A percentile compares a stretch with the other conserved stretches of the same genome.
Evolutionary conservation across 2,113 vertebrate genomes (phyloP).

Genomic region (Lycocorax pyrrhopterus): DNA sequence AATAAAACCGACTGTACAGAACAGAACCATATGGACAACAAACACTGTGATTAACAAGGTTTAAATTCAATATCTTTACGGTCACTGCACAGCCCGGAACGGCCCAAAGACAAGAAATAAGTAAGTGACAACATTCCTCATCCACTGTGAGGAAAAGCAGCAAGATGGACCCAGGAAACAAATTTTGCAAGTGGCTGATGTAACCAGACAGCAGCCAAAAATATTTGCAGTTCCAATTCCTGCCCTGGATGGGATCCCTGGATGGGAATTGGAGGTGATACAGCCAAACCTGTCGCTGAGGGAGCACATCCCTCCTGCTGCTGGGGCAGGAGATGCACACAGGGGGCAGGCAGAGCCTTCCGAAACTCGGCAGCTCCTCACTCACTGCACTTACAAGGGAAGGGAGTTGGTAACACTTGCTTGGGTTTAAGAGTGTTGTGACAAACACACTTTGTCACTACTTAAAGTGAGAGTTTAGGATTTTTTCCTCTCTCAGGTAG

Average conservation of each 20-base stretch:
- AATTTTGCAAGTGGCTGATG: neutral
- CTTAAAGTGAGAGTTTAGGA: neutral
- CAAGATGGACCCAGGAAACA: neutral
- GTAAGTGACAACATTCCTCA: neutral
- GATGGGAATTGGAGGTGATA: neutral
- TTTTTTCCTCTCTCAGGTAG: neutral
- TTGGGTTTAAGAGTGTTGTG: rapidly evolving
- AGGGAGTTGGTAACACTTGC: neutral
- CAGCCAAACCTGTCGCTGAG: neutral
- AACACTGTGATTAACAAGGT: neutral
- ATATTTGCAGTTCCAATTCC: neutral
- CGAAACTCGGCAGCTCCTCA: neutral
- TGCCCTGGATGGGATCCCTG: neutral
- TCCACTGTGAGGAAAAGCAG: neutral
- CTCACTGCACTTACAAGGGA: neutral
- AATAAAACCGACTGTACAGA: constrained; percentile 15
- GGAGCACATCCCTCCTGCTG: neutral
- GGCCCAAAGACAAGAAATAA: neutral
- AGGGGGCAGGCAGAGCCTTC: neutral
- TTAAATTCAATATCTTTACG: neutral
- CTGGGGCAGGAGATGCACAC: neutral
- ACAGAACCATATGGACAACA: neutral
- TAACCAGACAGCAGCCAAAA: neutral
- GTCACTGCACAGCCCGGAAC: constrained; percentile 11
- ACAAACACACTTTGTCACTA: neutral